Conservation (phyloP, 35 echinoderm and acorn worm genomes). For the Lytechinus pictus region DNA sequence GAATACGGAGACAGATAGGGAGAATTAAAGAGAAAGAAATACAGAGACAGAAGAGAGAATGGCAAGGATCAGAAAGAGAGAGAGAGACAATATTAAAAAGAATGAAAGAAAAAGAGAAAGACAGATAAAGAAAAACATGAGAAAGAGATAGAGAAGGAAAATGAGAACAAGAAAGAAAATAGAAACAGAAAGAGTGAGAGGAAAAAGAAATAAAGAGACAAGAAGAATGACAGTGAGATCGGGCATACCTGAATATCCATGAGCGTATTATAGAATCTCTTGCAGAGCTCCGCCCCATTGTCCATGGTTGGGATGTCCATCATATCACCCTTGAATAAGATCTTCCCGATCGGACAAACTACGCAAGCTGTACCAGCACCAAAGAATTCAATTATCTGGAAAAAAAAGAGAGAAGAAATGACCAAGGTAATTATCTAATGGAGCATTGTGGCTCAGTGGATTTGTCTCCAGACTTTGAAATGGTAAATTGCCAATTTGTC, state of each 20-base stretch:
- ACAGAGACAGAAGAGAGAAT: background rate
- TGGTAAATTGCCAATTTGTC: too few relatives aligned
- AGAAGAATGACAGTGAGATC: background rate
- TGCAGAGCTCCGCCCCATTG: slow-evolving; percentile 67
- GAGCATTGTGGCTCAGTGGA: too few relatives aligned
- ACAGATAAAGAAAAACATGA: background rate
- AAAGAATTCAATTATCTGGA: slow-evolving; percentile 91
- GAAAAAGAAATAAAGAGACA: background rate
- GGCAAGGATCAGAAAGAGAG: background rate
- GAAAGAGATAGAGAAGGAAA: background rate
- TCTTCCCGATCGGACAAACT: slow-evolving; percentile 91
- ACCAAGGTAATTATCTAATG: too few relatives aligned
- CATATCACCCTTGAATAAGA: slow-evolving; percentile 85
- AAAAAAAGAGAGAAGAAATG: too few relatives aligned
- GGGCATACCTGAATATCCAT: slow-evolving; percentile 90
- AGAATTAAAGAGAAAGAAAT: background rate
- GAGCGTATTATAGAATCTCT: slow-evolving; percentile 74
- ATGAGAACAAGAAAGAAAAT: background rate
- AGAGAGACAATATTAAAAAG: background rate
- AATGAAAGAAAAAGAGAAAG: background rate
- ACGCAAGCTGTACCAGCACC: slow-evolving; percentile 99
- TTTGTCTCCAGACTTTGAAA: too few relatives aligned
- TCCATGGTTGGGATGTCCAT: slow-evolving; percentile 85
- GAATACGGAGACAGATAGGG: too few relatives aligned
- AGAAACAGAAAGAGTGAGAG: background rate